Evolutionary conservation across 2,113 vertebrate genomes (phyloP).

Genomic region (Equus przewalskii): DNA sequence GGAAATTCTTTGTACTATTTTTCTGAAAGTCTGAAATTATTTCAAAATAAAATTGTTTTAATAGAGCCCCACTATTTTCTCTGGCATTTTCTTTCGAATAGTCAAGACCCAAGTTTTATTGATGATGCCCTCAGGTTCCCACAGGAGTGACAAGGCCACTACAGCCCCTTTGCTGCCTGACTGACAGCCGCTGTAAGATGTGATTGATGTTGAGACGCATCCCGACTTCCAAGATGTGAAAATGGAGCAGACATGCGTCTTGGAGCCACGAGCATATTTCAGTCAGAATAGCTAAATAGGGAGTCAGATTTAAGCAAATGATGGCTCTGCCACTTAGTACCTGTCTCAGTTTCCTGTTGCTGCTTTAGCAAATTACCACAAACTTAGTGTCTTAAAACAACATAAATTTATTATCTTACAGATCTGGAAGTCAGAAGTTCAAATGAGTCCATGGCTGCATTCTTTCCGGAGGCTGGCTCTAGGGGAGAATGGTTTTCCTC

Average conservation of each 20-base stretch:
- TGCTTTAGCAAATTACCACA: not conserved
- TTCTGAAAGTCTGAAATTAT: not conserved
- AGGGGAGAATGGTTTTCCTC: not conserved
- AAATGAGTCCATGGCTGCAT: not conserved
- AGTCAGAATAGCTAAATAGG: not conserved
- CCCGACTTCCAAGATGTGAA: not conserved
- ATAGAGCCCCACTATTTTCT: not conserved
- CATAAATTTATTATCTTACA: not conserved
- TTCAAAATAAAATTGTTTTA: constrained; percentile 26
- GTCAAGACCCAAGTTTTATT: not conserved
- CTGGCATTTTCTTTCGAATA: not conserved
- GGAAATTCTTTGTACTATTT: not conserved
- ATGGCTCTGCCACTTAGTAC: not conserved
- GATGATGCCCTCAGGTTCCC: not conserved
- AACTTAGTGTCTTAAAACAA: not conserved
- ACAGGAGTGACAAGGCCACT: not conserved
- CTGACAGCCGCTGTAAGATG: not conserved
- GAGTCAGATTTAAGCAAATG: not conserved
- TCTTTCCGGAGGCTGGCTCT: not conserved
- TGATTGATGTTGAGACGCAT: not conserved
- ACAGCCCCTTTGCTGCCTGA: not conserved
- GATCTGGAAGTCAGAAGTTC: not conserved
- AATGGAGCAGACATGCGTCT: not conserved
- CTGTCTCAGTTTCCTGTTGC: not conserved
- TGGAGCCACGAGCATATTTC: not conserved